Base-by-base conservation (phyloP, 2,888 invertebrate genomes). In the Aethes cnicana region DNA sequence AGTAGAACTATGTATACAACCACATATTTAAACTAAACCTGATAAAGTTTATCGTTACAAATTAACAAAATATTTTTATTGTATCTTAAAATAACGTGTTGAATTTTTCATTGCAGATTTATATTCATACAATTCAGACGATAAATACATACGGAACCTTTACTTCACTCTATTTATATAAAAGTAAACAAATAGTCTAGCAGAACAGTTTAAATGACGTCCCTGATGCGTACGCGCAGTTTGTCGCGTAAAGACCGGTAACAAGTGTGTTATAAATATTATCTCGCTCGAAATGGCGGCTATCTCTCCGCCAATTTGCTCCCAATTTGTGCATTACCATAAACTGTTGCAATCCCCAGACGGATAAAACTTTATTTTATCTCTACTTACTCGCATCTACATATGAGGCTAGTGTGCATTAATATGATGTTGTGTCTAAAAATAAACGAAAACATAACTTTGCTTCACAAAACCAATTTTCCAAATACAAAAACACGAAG, bases 231-330 rank as follows among this genome's bases (percentile, higher is more conserved):
- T 4, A 16, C 26, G 28, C 37, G 60, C 60, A 49, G 63, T 58
- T 20, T 56, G 48, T 55, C 54, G 50, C 52, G 56, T 53, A 55
- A 59, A 62, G 61, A 63, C 64, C 61, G 59, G 68, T 69, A 65
- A 55, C 46, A 50, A 42, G 56, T 59, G 56, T 46, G 52, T 58
- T 44, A 58, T 62, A 62, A 63, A 67, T 69, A 62, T 68, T 63
- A 69, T 68, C 68, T 44, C 23, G 12, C 46, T 4, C 32, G 11
- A 20, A 52, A 46, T 12, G 44, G 32, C 30, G 6, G 12, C 32
- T 46, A 46, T 52, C 42, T 9, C 18, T 33, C 5, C 32, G 46
- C 44, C 52, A 52, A 52, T 52, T 37, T 44, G 25, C 44, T 52
- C 50, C 14, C 37, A 25, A 52, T 44, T 46, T 33, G 25, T 39